Evolutionary conservation across 2,888 invertebrate genomes (phyloP).

Genomic region (Diplolepis rosae): DNA sequence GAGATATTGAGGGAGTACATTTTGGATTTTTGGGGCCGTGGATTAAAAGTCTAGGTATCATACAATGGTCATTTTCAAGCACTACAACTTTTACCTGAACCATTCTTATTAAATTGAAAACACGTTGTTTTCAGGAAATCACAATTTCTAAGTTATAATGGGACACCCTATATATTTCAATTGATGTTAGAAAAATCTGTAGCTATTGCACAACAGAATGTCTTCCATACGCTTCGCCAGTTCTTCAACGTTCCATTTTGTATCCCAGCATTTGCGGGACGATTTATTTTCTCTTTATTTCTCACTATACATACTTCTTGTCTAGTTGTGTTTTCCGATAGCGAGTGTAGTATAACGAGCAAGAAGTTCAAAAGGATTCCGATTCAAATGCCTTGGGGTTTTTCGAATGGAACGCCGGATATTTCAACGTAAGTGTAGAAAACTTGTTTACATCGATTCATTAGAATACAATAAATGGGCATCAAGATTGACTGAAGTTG

Average conservation of each 20-base stretch:
- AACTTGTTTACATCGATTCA: neutral
- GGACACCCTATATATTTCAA: slow-evolving; percentile 2
- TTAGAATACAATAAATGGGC: slow-evolving; percentile 20
- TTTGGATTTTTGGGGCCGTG: too few species aligned
- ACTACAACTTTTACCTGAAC: too few species aligned
- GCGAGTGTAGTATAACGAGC: slow-evolving; percentile 13
- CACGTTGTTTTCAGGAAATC: too few species aligned
- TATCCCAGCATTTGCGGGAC: neutral
- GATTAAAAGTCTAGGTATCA: too few species aligned
- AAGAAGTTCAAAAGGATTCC: slow-evolving; percentile 27
- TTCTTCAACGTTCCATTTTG: neutral
- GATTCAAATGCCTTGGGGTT: neutral
- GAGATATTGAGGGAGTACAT: too few species aligned
- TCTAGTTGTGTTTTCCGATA: neutral
- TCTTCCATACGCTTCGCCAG: neutral
- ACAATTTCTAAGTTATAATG: too few species aligned
- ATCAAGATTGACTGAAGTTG: neutral
- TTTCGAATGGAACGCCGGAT: neutral
- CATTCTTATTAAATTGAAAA: too few species aligned
- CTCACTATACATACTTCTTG: neutral
- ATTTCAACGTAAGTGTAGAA: neutral
- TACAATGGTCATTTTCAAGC: too few species aligned
- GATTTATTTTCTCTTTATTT: slow-evolving; percentile 3
- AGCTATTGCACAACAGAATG: neutral
- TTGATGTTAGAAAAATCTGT: neutral